A percentile compares a stretch with the other conserved stretches of the same genome.
These are phyloP conservation scores for Arctopsyche grandis DNA, from an alignment of 1,140 invertebrate genomes.

Conservation along the genomic window DNA sequence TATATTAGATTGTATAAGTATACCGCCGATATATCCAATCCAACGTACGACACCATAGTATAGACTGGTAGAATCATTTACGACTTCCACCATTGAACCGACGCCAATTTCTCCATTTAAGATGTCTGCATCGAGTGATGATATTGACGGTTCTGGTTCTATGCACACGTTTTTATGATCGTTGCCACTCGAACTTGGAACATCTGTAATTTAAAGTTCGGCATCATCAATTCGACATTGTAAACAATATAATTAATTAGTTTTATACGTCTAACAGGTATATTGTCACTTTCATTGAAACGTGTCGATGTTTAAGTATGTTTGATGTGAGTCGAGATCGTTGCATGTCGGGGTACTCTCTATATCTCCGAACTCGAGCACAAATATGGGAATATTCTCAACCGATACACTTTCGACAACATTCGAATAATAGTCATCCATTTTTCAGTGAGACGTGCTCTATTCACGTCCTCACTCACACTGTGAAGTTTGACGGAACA, in stretches of 20 bases:
- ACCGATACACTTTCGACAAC: conserved; percentile 45
- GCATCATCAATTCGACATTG: neutral
- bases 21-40: conserved; percentile 79
- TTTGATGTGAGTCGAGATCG: too few species aligned
- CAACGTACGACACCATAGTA: conserved; percentile 87
- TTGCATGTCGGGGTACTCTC: neutral
- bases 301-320: neutral
- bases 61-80: conserved; percentile 68
- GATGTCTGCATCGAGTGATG: conserved; percentile 48
- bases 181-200: conserved; percentile 40
- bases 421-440: conserved; percentile 53
- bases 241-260: conserved; percentile 13
- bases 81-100: conserved; percentile 80
- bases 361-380: conserved; percentile 49
- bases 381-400: conserved; percentile 52
- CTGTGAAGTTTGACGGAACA: neutral
- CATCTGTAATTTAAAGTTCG: conserved; percentile 38
- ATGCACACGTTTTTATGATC: conserved; percentile 44
- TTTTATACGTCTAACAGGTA: neutral
- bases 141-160: conserved; percentile 43
- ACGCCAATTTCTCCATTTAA: conserved; percentile 71
- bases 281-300: neutral
- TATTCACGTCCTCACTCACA: conserved; percentile 31
- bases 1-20: neutral
- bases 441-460: conserved; percentile 39